Evolutionary conservation across 2,797 vertebrate species (phyloP), one percentile per base, ranked within the genome.

Genomic region (Rhinoraja longicauda): DNA sequence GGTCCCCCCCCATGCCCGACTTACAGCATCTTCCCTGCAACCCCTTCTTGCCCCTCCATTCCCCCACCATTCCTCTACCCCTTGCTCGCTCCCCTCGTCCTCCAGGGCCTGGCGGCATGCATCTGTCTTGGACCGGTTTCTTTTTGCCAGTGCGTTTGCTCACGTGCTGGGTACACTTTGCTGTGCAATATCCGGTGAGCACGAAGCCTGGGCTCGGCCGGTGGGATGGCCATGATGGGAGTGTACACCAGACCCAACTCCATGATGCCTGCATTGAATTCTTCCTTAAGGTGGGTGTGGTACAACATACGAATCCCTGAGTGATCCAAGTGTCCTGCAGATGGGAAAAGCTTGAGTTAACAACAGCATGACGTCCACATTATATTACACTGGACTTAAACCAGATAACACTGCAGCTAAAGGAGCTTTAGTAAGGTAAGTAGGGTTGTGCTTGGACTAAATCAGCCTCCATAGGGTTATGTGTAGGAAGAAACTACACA

Each of bases 191-290:
- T 10, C 99, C 99, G 0, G 94, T 97, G 94, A 99, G 97, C 93
- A 95, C 36, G 93, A 99, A 99, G 19, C 45, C 45, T 70, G 0
- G 93, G 76, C 94, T 99, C 97, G 0, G 93, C 95, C 0, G 99
- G 99, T 0, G 99, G 99, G 77, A 99, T 95, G 9, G 98, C 99
- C 98, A 99, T 99, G 94, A 98, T 88, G 0, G 99, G 98, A 0
- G 97, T 98, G 94, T 99, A 99, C 93, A 99, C 98, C 6, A 99
- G 96, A 81, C 99, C 99, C 93, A 99, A 96, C 95, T 99, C 99
- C 97, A 99, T 97, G 95, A 99, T 99, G 0, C 98, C 99, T 0
- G 98, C 99, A 0, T 99, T 96, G 0, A 96, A 96, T 3, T n/a
- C n/a, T 8, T 96, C 90, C 98, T 95, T 94, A 98, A 96, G 0